Conservation (phyloP, 2,797 vertebrate species). For the Chelidonichthys spinosus region DNA sequence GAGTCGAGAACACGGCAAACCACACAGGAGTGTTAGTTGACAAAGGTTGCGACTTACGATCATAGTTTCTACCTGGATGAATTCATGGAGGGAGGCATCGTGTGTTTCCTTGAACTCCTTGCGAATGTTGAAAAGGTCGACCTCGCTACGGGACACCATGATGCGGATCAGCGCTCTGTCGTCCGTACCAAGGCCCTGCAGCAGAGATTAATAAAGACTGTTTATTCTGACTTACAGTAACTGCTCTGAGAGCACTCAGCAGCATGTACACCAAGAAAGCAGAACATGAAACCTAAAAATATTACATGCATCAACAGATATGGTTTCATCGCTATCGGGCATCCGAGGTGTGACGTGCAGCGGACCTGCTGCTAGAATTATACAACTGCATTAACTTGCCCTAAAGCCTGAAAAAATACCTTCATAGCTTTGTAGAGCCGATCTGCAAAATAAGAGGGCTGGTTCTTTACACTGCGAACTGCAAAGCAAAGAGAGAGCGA, state of each 20-base stretch:
- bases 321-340: background rate
- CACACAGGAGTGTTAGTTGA: slow-evolving; percentile 57
- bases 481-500: slow-evolving; percentile 50
- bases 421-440: slow-evolving; percentile 99
- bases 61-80: slow-evolving; percentile 92
- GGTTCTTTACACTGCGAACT: slow-evolving; percentile 97
- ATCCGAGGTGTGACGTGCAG: slow-evolving; percentile 2
- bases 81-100: slow-evolving; percentile 90
- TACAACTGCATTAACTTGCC: background rate
- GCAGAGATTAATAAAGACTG: slow-evolving; percentile 14
- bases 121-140: slow-evolving; percentile 93
- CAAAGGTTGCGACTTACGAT: slow-evolving; percentile 79
- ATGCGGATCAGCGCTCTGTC: slow-evolving; percentile 94
- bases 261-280: slow-evolving; percentile 7
- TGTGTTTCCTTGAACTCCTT: slow-evolving; percentile 94
- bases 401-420: slow-evolving; percentile 78
- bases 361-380: slow-evolving; percentile 10
- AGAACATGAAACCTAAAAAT: slow-evolving; percentile 7
- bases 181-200: slow-evolving; percentile 93
- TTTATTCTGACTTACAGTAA: slow-evolving; percentile 26
- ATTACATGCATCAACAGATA: slow-evolving; percentile 23
- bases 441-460: slow-evolving; percentile 94
- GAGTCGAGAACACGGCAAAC: slow-evolving; percentile 31
- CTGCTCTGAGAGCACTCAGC: background rate
- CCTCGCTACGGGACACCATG: slow-evolving; percentile 94